Base-by-base conservation (phyloP, 2,888 invertebrate species). In the Ischnura elegans region DNA sequence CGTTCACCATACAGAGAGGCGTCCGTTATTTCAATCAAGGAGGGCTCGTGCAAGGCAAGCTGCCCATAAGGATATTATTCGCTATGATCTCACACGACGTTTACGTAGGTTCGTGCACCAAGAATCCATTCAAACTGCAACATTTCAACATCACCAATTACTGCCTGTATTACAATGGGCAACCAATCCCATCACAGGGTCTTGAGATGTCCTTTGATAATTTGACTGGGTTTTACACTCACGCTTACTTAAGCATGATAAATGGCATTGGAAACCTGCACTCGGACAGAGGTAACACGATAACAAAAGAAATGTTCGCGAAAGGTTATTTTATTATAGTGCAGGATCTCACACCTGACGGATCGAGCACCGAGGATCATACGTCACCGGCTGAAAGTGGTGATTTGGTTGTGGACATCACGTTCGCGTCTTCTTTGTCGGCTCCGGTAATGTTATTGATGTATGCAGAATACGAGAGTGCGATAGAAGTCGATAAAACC, bases 251-350 rank as follows among this genome's bases (percentile, higher is more conserved):
- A 43, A 4, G 21, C 21, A 42, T 86, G 10, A 86, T 86, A 13
- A 86, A 86, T 43, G 86, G 42, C 8, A 42, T 86, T 5, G 86
- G 86, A 10, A 86, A 13, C 6, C 6, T 42, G 8, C 86, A 86
- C 43, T 8, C 86, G 1, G 86, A 86, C 43, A 86, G 86, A 21
- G 86, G 86, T 2, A 86, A 86, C 25, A 43, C 86, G 16, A 43
- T 86, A 43, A 25, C 87, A 43, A 87, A 87, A 87, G 87, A 87
- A 5, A 87, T 87, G 87, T 87, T 87, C n/a, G 46, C 45, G 25
- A 87, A 46, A 42, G 87, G 87, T 1, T 87, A 21, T 45, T 87
- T 87, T 45, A 87, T 87, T 87, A 42, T 87, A 45, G 87, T 45
- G 0, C 45, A 43, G 25, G 87, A 87, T 87, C 87, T 87, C 87